Conservation (phyloP, 2,797 vertebrate species). For the Leptodactylus fallax region DNA sequence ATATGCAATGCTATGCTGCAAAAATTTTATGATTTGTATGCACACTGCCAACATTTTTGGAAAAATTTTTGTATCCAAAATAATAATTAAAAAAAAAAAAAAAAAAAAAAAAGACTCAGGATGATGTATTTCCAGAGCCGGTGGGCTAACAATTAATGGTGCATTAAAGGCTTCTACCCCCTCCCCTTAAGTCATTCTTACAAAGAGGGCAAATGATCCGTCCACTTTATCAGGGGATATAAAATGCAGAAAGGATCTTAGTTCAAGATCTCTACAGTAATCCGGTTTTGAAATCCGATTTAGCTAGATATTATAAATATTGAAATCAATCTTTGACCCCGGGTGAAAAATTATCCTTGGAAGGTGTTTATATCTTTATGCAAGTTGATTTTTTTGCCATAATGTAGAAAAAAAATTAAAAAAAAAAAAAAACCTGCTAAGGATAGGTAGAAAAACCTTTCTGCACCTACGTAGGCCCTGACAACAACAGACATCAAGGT, state of each 20-base stretch:
- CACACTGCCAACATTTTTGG: constrained; percentile 28
- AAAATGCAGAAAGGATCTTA: too few relatives aligned
- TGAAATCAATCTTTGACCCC: background rate
- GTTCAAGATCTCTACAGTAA: constrained; percentile 3
- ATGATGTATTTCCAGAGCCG: constrained; percentile 38
- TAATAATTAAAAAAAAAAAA: background rate
- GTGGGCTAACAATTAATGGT: constrained; percentile 17
- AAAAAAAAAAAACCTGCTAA: background rate
- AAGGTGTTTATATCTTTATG: constrained; percentile 7
- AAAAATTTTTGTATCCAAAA: constrained; percentile 33
- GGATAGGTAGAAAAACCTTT: background rate
- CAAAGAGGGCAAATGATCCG: background rate
- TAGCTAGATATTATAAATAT: constrained; percentile 28
- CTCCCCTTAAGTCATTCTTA: background rate
- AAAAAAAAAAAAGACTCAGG: constrained; percentile 26
- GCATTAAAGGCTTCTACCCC: constrained; percentile 30
- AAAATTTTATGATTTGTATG: constrained; percentile 33
- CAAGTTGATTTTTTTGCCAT: background rate
- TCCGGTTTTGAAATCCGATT: constrained; percentile 23
- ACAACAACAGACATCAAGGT: background rate
- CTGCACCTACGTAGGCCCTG: background rate
- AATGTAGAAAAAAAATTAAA: background rate
- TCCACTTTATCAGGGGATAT: constrained; percentile 27
- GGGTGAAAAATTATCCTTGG: background rate
- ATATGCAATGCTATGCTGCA: constrained; percentile 60